phyloP scores from a whole-genome alignment of 2,888 invertebrate genomes.

The Eretmocerus hayati region DNA sequence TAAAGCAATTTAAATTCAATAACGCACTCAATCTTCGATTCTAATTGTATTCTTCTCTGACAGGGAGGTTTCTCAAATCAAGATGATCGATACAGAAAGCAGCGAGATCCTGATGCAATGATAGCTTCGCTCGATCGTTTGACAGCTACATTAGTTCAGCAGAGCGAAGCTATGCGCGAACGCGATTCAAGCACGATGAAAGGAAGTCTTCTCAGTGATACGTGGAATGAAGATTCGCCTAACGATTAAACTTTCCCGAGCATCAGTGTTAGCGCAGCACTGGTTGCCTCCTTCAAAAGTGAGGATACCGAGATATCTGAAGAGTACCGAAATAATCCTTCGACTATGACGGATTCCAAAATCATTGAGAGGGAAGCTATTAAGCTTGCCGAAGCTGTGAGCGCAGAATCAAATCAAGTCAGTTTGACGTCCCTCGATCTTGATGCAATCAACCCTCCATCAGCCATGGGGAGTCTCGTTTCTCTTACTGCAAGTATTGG shows the following conservation, averaged over 20 bases:
- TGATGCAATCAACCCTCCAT: slow-evolving; percentile 70
- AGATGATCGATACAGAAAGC: slow-evolving; percentile 43
- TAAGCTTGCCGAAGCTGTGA: slow-evolving; percentile 57
- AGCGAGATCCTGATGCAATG: slow-evolving; percentile 61
- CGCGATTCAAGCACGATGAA: slow-evolving; percentile 43
- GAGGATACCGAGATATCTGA: slow-evolving; percentile 46
- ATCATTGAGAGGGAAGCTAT: slow-evolving; percentile 70
- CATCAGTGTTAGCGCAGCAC: slow-evolving; percentile 67
- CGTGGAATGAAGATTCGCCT: slow-evolving; percentile 76
- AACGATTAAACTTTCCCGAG: slow-evolving; percentile 77
- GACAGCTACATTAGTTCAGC: slow-evolving; percentile 59
- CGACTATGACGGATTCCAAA: slow-evolving; percentile 58
- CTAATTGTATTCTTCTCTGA: too few relatives aligned
- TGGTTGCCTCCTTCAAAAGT: slow-evolving; percentile 62
- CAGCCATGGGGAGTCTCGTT: slow-evolving; percentile 63
- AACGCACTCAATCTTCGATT: too few relatives aligned
- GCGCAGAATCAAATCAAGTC: slow-evolving; percentile 44
- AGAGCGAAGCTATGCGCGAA: slow-evolving; percentile 56
- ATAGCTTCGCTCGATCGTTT: slow-evolving; percentile 60
- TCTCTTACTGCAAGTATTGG: slow-evolving; percentile 51
- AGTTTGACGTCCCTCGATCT: slow-evolving; percentile 50
- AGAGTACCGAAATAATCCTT: too few relatives aligned
- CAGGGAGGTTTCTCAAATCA: too few relatives aligned
- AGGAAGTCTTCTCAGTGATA: slow-evolving; percentile 47
- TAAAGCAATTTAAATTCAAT: too few relatives aligned